Evolutionary conservation across 2,113 vertebrate species (phyloP).

Genomic region (Noturus placidus): DNA sequence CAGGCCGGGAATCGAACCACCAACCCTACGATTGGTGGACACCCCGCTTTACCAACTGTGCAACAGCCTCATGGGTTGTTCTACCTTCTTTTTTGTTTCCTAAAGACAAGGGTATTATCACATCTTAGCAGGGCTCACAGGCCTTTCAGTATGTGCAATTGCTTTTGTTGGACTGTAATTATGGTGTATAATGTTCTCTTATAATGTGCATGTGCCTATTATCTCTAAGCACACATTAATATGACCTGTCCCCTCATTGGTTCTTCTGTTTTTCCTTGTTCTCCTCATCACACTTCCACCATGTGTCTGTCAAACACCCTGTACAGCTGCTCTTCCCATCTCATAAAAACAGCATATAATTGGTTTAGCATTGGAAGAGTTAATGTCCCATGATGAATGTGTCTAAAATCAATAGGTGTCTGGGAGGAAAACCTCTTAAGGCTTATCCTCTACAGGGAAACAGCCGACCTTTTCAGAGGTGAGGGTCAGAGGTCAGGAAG

Average conservation of each 20-base stretch:
- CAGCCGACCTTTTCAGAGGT: conserved; percentile 35
- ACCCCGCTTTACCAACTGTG: too few species aligned
- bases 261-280: conserved; percentile 14
- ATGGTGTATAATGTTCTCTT: conserved; percentile 10
- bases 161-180: conserved; percentile 17
- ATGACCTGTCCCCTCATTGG: conserved; percentile 8
- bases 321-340: conserved; percentile 41
- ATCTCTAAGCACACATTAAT: neutral
- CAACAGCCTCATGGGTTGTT: neutral
- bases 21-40: too few species aligned
- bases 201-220: neutral
- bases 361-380: conserved; percentile 42
- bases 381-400: conserved; percentile 50
- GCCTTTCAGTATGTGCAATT: conserved; percentile 29
- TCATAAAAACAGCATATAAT: conserved; percentile 49
- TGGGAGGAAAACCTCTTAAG: conserved; percentile 39
- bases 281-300: conserved; percentile 20
- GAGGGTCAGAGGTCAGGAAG: conserved; percentile 37
- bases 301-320: conserved; percentile 32
- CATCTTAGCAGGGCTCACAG: conserved; percentile 8
- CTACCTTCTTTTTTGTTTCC: neutral
- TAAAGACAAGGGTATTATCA: conserved; percentile 31
- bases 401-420: conserved; percentile 49
- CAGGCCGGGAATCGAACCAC: too few species aligned
- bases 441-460: conserved; percentile 34